Evolutionary conservation across 1,140 invertebrate species (phyloP).

Genomic region (Portunus trituberculatus): DNA sequence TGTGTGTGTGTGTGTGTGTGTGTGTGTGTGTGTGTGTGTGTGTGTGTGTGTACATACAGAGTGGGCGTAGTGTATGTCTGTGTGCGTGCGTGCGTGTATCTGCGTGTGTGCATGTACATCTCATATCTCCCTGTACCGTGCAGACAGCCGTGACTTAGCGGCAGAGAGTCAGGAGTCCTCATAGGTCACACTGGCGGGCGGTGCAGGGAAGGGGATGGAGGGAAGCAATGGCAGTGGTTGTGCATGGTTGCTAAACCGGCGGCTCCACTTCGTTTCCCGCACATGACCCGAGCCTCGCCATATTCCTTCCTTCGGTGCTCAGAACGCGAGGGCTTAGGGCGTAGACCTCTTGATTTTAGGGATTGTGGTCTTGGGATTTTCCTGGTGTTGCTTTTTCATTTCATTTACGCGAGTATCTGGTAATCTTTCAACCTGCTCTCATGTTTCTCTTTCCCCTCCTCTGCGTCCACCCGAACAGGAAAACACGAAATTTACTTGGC

Average conservation of each 20-base stretch:
- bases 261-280: constrained; percentile 5
- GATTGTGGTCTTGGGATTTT: neutral
- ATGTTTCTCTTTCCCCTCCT: neutral
- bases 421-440: neutral
- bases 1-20: constrained; percentile 39
- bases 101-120: neutral
- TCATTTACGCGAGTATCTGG: neutral
- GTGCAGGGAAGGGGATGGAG: neutral
- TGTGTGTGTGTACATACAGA: neutral
- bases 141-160: neutral
- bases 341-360: neutral
- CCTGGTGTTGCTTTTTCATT: neutral
- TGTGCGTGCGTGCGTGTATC: constrained; percentile 27
- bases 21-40: constrained; percentile 25
- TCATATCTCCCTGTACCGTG: neutral
- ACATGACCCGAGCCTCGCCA: neutral
- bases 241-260: neutral
- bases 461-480: neutral
- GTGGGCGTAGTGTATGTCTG: neutral
- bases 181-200: neutral
- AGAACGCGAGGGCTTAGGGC: neutral
- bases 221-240: neutral
- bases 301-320: neutral
- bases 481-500: neutral
- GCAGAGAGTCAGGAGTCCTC: neutral